Base-by-base conservation (phyloP, 1,140 invertebrate species). In the Megathymus violae region DNA sequence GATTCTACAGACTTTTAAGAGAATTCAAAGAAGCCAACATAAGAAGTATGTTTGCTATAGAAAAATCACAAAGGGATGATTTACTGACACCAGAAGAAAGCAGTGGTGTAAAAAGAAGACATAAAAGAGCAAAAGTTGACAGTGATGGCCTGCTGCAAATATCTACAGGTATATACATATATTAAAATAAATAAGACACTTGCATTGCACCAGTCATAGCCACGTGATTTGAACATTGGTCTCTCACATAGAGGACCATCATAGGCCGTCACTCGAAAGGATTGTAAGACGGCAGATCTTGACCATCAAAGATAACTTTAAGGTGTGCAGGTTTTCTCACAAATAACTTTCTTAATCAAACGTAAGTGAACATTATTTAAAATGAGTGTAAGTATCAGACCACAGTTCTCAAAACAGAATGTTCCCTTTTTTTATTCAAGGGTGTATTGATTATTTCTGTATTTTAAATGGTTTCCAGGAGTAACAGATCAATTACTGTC, bases 401-500 rank as follows among this genome's bases (percentile, higher is more conserved):
- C n/a, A n/a, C n/a, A n/a, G n/a, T n/a, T n/a, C n/a, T n/a, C n/a
- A n/a, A n/a, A n/a, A n/a, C n/a, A n/a, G n/a, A n/a, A n/a, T n/a
- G n/a, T n/a, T n/a, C n/a, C n/a, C n/a, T n/a, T n/a, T n/a, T n/a
- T n/a, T n/a, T 25, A 25, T 6, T 25, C 22, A 25, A 25, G 22
- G 3, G 22, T 25, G 22, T 3, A 14, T 27, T 15, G 43, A 41
- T 51, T 48, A 19, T 38, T 31, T n/a, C n/a, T n/a, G n/a, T 31
- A 25, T 61, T 40, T 64, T 16, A 14, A 54, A 54, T 14, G 50
- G 10, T 41, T 65, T 77, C 11, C 62, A 92, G 93, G 94, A 78
- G 93, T 97, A 0, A 98, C 97, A 1, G 96, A 98, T 64, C 96
- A 95, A 85, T 89, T 99, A 67, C 82, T 97, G 38, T 94, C 95